Evolutionary conservation across 1,140 invertebrate species (phyloP), one percentile per base, ranked within the genome.

Genomic region (Meteorus sp.): DNA sequence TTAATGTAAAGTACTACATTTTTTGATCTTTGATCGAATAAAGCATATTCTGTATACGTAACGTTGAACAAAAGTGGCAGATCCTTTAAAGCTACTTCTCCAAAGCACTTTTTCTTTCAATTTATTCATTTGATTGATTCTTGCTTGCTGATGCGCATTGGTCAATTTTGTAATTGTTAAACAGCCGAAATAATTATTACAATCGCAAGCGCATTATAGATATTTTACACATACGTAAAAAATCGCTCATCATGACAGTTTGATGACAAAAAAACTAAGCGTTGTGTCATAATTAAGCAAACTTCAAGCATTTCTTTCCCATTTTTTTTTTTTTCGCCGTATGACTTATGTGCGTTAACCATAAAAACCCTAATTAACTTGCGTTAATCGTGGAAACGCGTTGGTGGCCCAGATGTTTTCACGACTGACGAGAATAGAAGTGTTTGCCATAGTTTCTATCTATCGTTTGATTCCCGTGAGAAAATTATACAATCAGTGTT

Each of bases 301-400:
- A 9, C 9, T 9, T 29, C 27, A 29, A 29, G 27, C 27, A 29
- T 29, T 29, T 29, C 27, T 5, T 39, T 39, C 8, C 6, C 19
- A 23, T 11, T 47, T 25, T 8, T 11, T n/a, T 5, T 47, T n/a
- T 22, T n/a, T 20, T n/a, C n/a, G n/a, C n/a, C n/a, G n/a, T 8
- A 47, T 25, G 9, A 22, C 11, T 23, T 23, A 1, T 7, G 17
- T 55, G 43, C 54, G 54, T 56, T 55, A 45, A 22, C 37, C 37
- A 54, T 25, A 9, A 13, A 19, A 19, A 17, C 17, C 45, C 47
- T 56, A 70, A 74, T 72, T 77, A 75, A 72, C 68, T 65, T 53
- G 9, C 55, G 62, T 70, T 71, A 70, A 73, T 66, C 63, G 66
- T 60, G 67, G 64, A 65, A 75, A 70, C 68, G 70, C 65, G 23